These are phyloP conservation scores for Andrena flavipes DNA, from an alignment of 2,888 invertebrate species.

Conservation along the genomic window DNA sequence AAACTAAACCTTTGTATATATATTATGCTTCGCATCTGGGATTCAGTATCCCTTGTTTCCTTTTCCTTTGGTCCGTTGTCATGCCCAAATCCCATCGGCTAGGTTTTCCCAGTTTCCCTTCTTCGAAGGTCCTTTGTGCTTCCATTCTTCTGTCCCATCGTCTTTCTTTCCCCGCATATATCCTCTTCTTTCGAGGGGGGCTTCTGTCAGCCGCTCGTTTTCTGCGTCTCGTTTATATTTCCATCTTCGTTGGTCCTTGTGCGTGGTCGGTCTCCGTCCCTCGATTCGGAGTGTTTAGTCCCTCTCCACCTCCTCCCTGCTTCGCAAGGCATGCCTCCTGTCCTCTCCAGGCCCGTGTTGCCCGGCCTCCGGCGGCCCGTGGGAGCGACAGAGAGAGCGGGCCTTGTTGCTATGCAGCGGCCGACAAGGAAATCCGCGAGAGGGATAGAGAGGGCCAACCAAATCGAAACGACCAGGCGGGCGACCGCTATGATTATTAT, in stretches of 20 bases:
- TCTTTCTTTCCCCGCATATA: constrained; percentile 13
- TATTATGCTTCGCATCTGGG: too few relatives aligned
- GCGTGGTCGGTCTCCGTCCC: constrained; percentile 21
- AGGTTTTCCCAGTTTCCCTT: constrained; percentile 19
- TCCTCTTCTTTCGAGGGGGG: constrained; percentile 35
- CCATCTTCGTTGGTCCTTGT: not conserved
- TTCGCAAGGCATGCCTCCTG: constrained; percentile 60
- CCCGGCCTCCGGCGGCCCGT: constrained; percentile 48
- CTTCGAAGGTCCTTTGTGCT: constrained; percentile 5
- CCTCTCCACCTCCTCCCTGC: constrained; percentile 29
- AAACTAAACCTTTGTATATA: not conserved
- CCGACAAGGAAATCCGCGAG: constrained; percentile 66
- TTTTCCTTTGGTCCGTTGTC: not conserved
- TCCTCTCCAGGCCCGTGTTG: constrained; percentile 48
- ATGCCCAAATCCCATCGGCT: not conserved
- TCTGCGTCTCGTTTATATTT: constrained; percentile 26
- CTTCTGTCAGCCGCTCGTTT: constrained; percentile 43
- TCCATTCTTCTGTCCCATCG: constrained; percentile 3
- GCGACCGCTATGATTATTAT: constrained; percentile 78
- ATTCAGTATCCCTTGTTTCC: constrained; percentile 3
- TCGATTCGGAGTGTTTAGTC: constrained; percentile 39
- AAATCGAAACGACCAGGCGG: constrained; percentile 61
- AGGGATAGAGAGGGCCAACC: constrained; percentile 50
- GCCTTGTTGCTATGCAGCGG: constrained; percentile 83
- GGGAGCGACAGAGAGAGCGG: constrained; percentile 74